Conservation (phyloP, 2,888 invertebrate genomes). For the Eristalis tenax region DNA sequence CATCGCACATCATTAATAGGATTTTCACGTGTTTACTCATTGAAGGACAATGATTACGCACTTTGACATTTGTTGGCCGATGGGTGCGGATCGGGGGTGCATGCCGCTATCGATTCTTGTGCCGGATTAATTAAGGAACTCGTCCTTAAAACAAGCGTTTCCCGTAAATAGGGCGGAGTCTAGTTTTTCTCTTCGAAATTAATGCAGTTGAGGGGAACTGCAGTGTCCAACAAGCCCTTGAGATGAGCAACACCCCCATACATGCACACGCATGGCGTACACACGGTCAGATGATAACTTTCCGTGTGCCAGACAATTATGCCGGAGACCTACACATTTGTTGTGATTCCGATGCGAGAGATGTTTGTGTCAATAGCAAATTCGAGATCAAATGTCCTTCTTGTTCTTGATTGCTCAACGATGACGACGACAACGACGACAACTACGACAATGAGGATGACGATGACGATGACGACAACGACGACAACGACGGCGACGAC, state of each 20-base stretch:
- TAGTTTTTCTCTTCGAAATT: too few species aligned
- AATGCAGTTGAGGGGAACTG: too few species aligned
- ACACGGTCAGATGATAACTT: not conserved
- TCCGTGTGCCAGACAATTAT: not conserved
- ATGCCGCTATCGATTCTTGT: not conserved
- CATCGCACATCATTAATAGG: conserved; percentile 66
- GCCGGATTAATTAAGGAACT: not conserved
- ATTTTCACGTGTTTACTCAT: conserved; percentile 67
- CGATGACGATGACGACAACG: not conserved
- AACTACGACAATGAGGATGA: not conserved
- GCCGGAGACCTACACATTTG: conserved; percentile 8
- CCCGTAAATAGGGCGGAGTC: too few species aligned
- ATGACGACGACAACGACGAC: conserved; percentile 11
- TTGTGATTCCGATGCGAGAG: conserved; percentile 6
- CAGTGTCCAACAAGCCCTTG: too few species aligned
- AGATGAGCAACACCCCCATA: not conserved
- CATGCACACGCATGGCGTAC: too few species aligned
- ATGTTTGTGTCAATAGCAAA: conserved; percentile 31
- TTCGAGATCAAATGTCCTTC: conserved; percentile 32
- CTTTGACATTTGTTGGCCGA: conserved; percentile 46
- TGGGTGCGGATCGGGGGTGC: not conserved
- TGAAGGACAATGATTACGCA: conserved; percentile 59
- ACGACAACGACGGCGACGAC: not conserved
- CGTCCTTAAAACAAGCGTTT: not conserved
- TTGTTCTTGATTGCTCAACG: conserved; percentile 1